A percentile compares a stretch with the other conserved stretches of the same genome.
phyloP scores from a whole-genome alignment of 2,888 invertebrate species.

The Apotomis turbidana region DNA sequence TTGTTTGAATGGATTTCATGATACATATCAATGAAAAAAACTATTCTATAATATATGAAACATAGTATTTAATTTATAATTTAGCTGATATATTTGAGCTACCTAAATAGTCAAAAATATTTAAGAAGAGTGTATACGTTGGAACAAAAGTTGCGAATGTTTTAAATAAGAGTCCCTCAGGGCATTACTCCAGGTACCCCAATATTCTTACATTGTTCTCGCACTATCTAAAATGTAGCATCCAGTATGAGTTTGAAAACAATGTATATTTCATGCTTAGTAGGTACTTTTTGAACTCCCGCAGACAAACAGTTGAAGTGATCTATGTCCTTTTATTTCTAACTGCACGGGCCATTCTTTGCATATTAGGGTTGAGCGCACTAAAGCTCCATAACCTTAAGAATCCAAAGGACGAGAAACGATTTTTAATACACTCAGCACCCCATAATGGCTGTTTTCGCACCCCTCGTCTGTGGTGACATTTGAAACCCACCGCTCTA shows the following conservation, averaged over 20 bases:
- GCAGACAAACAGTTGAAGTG: conserved; percentile 10
- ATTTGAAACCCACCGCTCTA: conserved; percentile 79
- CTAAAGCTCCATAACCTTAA: conserved; percentile 75
- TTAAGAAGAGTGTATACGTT: no score
- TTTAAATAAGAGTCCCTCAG: not conserved
- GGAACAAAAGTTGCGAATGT: not conserved
- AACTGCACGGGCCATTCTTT: conserved; percentile 26
- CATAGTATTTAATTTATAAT: not conserved
- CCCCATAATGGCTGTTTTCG: conserved; percentile 79
- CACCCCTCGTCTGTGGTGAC: conserved; percentile 80
- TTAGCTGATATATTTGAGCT: not conserved
- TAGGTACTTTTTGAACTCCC: not conserved
- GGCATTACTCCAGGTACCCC: not conserved
- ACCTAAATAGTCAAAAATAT: not conserved
- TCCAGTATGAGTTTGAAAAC: conserved; percentile 4
- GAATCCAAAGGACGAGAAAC: conserved; percentile 76
- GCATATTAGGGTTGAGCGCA: conserved; percentile 54
- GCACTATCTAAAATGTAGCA: conserved; percentile 3
- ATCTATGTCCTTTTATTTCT: conserved; percentile 32
- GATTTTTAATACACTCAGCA: conserved; percentile 80
- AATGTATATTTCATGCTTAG: conserved; percentile 13
- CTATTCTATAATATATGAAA: no score
- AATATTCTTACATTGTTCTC: not conserved
- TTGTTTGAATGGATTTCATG: not conserved
- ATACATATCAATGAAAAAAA: not conserved